Percentiles rank a stretch among this genome's conserved stretches.
phyloP scores from a whole-genome alignment of 2,113 vertebrate species.

The Cyprinus carpio region DNA sequence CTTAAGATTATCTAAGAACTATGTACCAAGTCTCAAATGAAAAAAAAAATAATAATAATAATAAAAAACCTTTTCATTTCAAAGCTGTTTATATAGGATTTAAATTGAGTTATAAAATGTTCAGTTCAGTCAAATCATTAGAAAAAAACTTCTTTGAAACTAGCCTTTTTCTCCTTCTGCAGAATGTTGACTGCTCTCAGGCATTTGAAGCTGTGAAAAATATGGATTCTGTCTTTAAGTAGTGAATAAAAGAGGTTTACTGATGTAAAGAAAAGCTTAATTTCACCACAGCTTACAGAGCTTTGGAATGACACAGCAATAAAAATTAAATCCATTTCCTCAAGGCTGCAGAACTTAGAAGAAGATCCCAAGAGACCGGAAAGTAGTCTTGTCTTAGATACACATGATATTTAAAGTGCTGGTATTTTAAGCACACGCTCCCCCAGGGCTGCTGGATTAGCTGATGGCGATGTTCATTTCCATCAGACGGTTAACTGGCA shows the following conservation, averaged over 20 bases:
- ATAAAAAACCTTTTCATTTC: neutral
- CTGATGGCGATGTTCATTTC: conserved; percentile 61
- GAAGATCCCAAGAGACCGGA: conserved; percentile 61
- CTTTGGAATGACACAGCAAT: conserved; percentile 68
- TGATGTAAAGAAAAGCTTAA: conserved; percentile 60
- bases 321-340: conserved; percentile 62
- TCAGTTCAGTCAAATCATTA: conserved; percentile 8
- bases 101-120: neutral
- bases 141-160: neutral
- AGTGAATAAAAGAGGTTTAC: conserved; percentile 37
- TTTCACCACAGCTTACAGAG: conserved; percentile 60
- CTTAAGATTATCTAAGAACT: neutral
- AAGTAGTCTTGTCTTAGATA: conserved; percentile 66
- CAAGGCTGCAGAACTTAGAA: conserved; percentile 54
- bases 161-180: neutral
- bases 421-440: conserved; percentile 67
- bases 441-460: conserved; percentile 62
- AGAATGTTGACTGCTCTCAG: neutral
- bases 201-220: neutral
- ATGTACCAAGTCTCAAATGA: neutral
- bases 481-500: conserved; percentile 51
- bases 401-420: conserved; percentile 64
- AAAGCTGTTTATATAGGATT: neutral
- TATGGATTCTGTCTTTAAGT: conserved; percentile 7
- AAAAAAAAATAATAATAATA: neutral